Conservation (phyloP, 2,888 invertebrate species). For the Euzetes globulus region DNA sequence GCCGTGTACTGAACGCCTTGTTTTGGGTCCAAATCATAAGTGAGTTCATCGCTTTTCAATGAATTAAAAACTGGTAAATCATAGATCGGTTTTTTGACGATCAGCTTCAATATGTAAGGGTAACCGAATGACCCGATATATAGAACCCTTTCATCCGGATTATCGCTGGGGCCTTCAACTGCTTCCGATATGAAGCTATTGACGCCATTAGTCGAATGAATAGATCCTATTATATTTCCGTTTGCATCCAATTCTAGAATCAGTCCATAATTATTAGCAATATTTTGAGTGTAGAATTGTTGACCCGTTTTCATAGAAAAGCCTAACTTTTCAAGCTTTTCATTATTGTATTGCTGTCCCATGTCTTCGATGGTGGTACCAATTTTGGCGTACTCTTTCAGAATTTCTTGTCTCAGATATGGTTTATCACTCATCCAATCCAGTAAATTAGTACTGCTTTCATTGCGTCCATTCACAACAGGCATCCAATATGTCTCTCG, state of each 20-base stretch:
- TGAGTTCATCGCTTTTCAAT: not conserved
- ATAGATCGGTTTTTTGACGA: slow-evolving; percentile 24
- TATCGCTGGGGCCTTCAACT: slow-evolving; percentile 28
- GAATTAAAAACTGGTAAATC: slow-evolving; percentile 30
- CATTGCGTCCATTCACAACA: slow-evolving; percentile 31
- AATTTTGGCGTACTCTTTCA: not conserved
- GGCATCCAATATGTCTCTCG: slow-evolving; percentile 36
- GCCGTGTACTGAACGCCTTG: slow-evolving; percentile 22
- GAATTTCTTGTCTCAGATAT: slow-evolving; percentile 31
- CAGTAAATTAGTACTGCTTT: slow-evolving; percentile 27
- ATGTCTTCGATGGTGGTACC: slow-evolving; percentile 25
- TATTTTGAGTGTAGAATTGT: slow-evolving; percentile 31
- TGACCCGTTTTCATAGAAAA: slow-evolving; percentile 28
- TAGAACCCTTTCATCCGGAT: slow-evolving; percentile 29
- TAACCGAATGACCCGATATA: slow-evolving; percentile 36
- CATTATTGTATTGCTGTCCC: slow-evolving; percentile 28
- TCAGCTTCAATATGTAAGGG: slow-evolving; percentile 31
- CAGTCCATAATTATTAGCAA: slow-evolving; percentile 34
- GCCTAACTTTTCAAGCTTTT: slow-evolving; percentile 30
- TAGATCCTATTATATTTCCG: slow-evolving; percentile 34
- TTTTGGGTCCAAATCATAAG: not conserved
- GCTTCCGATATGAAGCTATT: slow-evolving; percentile 35
- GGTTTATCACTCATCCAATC: slow-evolving; percentile 35
- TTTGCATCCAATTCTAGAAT: slow-evolving; percentile 36
- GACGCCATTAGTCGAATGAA: slow-evolving; percentile 36